Conservation (phyloP, 2,888 invertebrate species). For the Microctonus hyperodae region DNA sequence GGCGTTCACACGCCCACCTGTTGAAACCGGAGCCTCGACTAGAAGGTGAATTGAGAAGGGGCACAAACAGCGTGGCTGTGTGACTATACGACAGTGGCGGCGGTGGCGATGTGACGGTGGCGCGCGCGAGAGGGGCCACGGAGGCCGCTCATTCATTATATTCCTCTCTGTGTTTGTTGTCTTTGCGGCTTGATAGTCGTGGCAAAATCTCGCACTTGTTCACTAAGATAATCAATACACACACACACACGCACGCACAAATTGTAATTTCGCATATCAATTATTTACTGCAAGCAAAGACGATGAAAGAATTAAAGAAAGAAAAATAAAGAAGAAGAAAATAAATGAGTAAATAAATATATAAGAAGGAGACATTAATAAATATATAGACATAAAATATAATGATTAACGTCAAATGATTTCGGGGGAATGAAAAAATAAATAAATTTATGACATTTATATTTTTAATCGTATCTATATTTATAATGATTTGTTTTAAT, state of each 20-base stretch:
- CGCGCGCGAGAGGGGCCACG: conserved; percentile 22
- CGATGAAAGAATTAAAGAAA: no score
- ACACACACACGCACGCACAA: background rate
- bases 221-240: background rate
- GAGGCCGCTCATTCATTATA: conserved; percentile 43
- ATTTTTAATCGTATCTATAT: background rate
- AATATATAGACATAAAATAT: background rate
- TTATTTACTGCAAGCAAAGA: no score
- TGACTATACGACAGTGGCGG: conserved; percentile 9
- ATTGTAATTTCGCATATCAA: no score
- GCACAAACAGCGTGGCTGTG: conserved; percentile 23
- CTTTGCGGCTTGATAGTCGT: conserved; percentile 2
- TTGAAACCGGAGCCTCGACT: conserved; percentile 55
- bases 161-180: background rate
- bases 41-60: conserved; percentile 48
- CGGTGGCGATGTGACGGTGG: conserved; percentile 12
- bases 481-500: background rate
- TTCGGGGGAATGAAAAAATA: background rate
- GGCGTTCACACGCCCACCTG: conserved; percentile 61
- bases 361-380: no score
- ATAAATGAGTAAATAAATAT: no score
- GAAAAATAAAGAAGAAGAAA: no score
- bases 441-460: background rate
- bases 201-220: conserved; percentile 6
- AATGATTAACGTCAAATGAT: background rate